Base-by-base conservation (phyloP, 2,888 invertebrate species). In the Penaeus monodon region DNA sequence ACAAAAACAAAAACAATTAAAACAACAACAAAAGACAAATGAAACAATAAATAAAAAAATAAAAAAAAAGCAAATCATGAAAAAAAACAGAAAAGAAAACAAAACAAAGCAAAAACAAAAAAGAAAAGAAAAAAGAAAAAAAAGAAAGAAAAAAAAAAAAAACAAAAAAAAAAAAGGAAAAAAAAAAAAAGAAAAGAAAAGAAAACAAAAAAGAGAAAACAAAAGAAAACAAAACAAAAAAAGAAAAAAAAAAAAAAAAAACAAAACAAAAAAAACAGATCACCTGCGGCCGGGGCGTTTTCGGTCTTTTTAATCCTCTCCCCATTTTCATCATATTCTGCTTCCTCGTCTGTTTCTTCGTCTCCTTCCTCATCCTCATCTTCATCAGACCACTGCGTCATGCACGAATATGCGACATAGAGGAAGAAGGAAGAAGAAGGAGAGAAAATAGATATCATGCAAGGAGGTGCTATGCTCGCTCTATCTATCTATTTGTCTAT, bases 81-180 rank as follows among this genome's bases (percentile, higher is more conserved):
- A 27, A 49, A 84, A 82, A 84, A n/a, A 49, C 12, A 82, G 0
- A 84, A 84, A 22, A 83, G 65, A 63, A 85, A 85, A 85, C 4
- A 85, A 14, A 70, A 68, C 0, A 29, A 33, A 33, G 29, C 7
- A 14, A 22, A 49, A 1, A 68, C 8, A 68, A 83, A 70, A 57
- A n/a, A n/a, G 44, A 17, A 57, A 17, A 66, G 38, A 81, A 33
- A 24, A 20, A 7, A 73, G 20, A 4, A 73, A 29, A 24, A 27
- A 73, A 74, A 29, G 20, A 27, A 73, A 2, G 29, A 29, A 73
- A 29, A 17, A 73, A 29, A 73, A 8, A 20, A 17, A 1, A 7
- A 29, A 84, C 49, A 7, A 74, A 22, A 64, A 63, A 64, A 57
- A 33, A 79, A 64, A 3, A 38, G 29, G 6, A 38, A 38, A 33